Conservation (phyloP, 2,888 invertebrate species). For the Dryococelus australis region DNA sequence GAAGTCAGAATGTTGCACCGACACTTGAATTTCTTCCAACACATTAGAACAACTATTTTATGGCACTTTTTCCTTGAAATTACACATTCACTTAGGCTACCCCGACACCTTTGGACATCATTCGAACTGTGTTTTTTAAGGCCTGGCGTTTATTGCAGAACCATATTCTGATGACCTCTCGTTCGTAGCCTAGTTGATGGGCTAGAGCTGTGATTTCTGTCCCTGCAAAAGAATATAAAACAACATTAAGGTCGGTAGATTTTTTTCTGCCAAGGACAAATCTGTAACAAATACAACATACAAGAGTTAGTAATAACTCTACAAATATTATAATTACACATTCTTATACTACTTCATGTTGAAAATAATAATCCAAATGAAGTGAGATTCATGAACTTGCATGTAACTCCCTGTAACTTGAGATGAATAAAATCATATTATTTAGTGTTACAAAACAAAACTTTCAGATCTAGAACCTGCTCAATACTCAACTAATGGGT, state of each 20-base stretch:
- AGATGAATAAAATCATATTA: too few relatives aligned
- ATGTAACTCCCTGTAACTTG: too few relatives aligned
- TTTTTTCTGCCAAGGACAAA: too few relatives aligned
- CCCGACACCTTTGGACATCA: constrained; percentile 81
- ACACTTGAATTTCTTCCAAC: background rate
- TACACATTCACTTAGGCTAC: constrained; percentile 30
- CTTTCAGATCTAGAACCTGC: too few relatives aligned
- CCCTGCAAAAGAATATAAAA: constrained; percentile 66
- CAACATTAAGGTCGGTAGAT: constrained; percentile 24
- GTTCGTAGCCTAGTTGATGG: constrained; percentile 94
- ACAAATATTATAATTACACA: too few relatives aligned
- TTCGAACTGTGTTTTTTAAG: constrained; percentile 94
- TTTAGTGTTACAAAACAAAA: too few relatives aligned
- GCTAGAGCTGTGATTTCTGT: constrained; percentile 96
- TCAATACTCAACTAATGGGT: too few relatives aligned
- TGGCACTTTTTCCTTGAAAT: constrained; percentile 7
- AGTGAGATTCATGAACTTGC: too few relatives aligned
- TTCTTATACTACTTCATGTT: too few relatives aligned
- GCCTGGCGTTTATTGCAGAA: constrained; percentile 99
- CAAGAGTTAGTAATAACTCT: too few relatives aligned
- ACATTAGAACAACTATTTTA: background rate
- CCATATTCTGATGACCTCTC: constrained; percentile 99
- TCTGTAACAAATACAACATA: too few relatives aligned
- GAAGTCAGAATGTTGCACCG: background rate
- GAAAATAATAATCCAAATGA: too few relatives aligned